Base-by-base conservation (phyloP, 2,113 vertebrate genomes). In the Meriones unguiculatus region DNA sequence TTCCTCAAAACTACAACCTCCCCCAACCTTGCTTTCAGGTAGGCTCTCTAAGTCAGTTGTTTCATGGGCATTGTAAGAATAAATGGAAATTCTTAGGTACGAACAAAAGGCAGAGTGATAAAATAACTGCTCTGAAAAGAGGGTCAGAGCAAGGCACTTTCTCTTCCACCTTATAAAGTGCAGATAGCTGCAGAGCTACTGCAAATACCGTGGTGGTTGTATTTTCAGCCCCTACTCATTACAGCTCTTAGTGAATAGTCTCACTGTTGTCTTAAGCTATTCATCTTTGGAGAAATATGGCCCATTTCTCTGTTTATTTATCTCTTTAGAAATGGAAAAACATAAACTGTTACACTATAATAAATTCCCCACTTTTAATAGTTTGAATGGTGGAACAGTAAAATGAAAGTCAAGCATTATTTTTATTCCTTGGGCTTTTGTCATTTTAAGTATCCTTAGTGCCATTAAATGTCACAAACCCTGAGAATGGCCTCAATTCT, bases 361-460 rank as follows among this genome's bases (percentile, higher is more conserved):
- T 94, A 98, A 97, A 92, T 88, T 98, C 95, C 94, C 97, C 95
- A 96, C 86, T 97, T 94, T 97, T 98, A 98, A 98, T 98, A 97
- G 95, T 98, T 94, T 90, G 96, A 94, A 97, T 95, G 96, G 87
- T 81, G 96, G 94, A 94, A 97, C 81, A 95, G 96, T 98, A 98
- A 98, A 98, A 98, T 89, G 75, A 95, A 98, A 98, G 96, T 95
- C 97, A 97, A 98, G 95, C 96, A 97, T 97, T 92, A 75, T 95
- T 98, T 95, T 97, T 94, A 87, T 97, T 98, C 91, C 94, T 91
- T 93, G 38, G 86, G 86, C 87, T 95, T 98, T 80, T 59, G 14
- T 97, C 97, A 96, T 96, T 96, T 98, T 98, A 88, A 98, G 94
- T 93, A 96, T 97, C 95, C 93, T 96, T 77, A 17, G 52, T 1